Conservation (phyloP, 2,797 vertebrate genomes). For the Rallus crepitans region DNA sequence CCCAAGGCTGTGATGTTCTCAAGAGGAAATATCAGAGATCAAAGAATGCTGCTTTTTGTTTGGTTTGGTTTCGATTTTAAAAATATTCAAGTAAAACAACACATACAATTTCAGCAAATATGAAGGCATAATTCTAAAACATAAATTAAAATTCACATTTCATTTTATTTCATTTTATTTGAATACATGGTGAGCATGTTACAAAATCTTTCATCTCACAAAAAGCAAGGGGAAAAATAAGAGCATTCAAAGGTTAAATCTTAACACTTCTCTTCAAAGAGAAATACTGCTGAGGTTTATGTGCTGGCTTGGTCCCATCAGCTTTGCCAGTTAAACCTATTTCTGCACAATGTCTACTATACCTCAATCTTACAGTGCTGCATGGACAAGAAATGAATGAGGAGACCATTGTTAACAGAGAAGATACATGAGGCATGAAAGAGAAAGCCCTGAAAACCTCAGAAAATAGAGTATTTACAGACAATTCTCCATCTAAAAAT, state of each 20-base stretch:
- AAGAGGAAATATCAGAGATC: background rate
- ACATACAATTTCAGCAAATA: background rate
- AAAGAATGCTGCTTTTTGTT: background rate
- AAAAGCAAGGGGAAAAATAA: background rate
- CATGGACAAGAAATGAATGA: background rate
- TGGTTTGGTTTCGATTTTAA: background rate
- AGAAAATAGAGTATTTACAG: slow-evolving; percentile 39
- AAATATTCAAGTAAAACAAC: background rate
- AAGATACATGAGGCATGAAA: slow-evolving; percentile 31
- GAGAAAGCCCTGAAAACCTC: background rate
- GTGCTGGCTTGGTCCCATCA: background rate
- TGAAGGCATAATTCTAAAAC: background rate
- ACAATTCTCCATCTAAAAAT: slow-evolving; percentile 48
- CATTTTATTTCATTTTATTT: background rate
- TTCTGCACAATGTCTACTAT: background rate
- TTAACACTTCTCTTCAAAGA: background rate
- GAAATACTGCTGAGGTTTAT: background rate
- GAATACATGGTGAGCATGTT: background rate
- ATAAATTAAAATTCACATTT: background rate
- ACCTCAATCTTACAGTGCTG: background rate
- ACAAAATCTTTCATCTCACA: background rate
- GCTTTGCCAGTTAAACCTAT: background rate
- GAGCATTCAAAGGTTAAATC: background rate
- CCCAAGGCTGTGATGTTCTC: background rate
- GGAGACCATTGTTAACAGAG: background rate